Conservation (phyloP, 2,888 invertebrate genomes). For the Sesamia inferens region DNA sequence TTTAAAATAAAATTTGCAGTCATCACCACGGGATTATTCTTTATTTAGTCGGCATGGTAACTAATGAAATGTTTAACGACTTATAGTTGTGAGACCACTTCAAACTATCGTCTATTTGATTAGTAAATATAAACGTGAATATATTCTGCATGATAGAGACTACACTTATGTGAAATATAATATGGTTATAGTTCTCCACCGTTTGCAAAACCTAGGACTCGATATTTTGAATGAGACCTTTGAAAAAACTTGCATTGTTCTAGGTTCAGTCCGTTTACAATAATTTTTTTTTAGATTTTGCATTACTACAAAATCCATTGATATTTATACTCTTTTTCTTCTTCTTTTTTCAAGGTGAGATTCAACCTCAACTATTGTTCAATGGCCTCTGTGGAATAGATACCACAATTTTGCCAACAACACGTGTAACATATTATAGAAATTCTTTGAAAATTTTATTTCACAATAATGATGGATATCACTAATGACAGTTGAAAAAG, state of each 20-base stretch:
- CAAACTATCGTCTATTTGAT: slow-evolving; percentile 2
- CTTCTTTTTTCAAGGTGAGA: too few relatives aligned
- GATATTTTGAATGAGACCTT: slow-evolving; percentile 30
- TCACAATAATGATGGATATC: too few relatives aligned
- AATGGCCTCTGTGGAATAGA: too few relatives aligned
- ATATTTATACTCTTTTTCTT: too few relatives aligned
- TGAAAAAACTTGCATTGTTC: slow-evolving; percentile 39
- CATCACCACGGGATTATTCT: not conserved
- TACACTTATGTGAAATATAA: too few relatives aligned
- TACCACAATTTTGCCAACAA: too few relatives aligned
- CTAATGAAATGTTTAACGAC: not conserved
- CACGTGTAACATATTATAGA: too few relatives aligned
- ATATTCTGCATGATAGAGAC: not conserved
- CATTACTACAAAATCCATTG: not conserved
- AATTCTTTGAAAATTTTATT: too few relatives aligned
- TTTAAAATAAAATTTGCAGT: not conserved
- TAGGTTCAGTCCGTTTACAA: slow-evolving; percentile 5
- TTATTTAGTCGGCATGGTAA: not conserved
- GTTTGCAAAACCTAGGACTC: slow-evolving; percentile 13
- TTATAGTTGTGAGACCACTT: not conserved
- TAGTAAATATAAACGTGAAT: slow-evolving; percentile 19
- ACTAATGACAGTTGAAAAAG: too few relatives aligned
- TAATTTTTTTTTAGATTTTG: not conserved
- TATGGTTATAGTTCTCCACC: not conserved
- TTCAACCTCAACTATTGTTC: too few relatives aligned